phyloP scores from a whole-genome alignment of 92 coral and sea anemone species.

The Heteractis magnifica region DNA sequence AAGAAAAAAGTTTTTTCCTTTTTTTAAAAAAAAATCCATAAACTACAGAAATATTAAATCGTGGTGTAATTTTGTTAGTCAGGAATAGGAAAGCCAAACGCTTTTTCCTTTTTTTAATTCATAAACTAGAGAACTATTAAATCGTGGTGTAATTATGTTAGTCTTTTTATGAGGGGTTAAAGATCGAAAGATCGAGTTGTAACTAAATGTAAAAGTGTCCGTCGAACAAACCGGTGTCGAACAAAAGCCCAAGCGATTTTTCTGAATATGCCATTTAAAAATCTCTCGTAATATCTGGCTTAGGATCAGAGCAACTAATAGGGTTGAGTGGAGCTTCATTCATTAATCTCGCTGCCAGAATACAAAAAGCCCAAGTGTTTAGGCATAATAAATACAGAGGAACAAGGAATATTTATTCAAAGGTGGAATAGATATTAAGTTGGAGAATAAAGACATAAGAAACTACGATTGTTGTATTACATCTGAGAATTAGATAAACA shows the following conservation, averaged over 20 bases:
- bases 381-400: neutral
- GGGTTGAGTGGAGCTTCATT: slow-evolving; percentile 8
- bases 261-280: neutral
- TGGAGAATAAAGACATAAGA: neutral
- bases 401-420: slow-evolving; percentile 2
- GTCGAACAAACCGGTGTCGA: neutral
- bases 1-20: too few relatives aligned
- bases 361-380: neutral
- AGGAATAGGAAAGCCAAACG: too few relatives aligned
- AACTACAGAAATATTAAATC: too few relatives aligned
- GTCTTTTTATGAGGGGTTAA: neutral
- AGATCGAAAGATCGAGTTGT: neutral
- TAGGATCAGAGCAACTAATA: slow-evolving; percentile 25
- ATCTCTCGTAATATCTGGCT: slow-evolving; percentile 9
- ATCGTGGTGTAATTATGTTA: too few relatives aligned
- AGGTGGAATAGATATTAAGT: neutral
- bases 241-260: neutral
- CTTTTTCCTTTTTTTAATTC: neutral
- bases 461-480: slow-evolving; percentile 8
- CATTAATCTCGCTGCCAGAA: slow-evolving; percentile 14
- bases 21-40: too few relatives aligned
- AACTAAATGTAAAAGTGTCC: neutral
- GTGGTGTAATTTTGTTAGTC: too few relatives aligned
- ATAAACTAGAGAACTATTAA: too few relatives aligned
- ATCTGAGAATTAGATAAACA: slow-evolving; percentile 1